These are phyloP conservation scores for Drosophila niveifrons DNA, from an alignment of 2,888 invertebrate species.

Conservation along the genomic window DNA sequence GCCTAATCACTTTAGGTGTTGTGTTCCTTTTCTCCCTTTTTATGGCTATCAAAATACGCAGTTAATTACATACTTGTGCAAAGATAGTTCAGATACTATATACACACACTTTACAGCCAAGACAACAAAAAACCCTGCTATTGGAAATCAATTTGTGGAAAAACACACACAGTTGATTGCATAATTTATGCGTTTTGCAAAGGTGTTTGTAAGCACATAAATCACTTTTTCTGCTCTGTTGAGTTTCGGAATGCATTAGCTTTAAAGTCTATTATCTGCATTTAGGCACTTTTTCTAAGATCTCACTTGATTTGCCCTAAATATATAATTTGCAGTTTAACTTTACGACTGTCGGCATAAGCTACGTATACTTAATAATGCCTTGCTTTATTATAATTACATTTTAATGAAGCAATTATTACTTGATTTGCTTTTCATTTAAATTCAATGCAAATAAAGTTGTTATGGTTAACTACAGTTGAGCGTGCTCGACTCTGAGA, in stretches of 20 bases:
- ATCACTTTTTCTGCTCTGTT: neutral
- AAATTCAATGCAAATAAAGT: neutral
- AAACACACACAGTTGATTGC: neutral
- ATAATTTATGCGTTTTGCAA: neutral
- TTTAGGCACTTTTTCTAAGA: too few relatives aligned
- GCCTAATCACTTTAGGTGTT: conserved; percentile 65
- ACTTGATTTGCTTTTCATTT: neutral
- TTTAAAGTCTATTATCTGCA: too few relatives aligned
- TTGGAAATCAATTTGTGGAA: conserved; percentile 4
- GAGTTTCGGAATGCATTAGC: too few relatives aligned
- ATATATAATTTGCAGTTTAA: neutral
- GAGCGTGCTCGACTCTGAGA: too few relatives aligned
- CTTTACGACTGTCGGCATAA: neutral
- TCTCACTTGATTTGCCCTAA: neutral
- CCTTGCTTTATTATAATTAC: neutral
- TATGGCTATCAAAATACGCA: conserved; percentile 54
- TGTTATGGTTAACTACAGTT: neutral
- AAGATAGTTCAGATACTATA: neutral
- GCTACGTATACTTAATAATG: neutral
- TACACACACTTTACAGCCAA: neutral
- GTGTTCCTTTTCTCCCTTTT: neutral
- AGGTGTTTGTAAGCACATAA: neutral
- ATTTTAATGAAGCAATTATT: neutral
- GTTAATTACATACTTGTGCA: conserved; percentile 32
- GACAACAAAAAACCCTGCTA: neutral